phyloP scores from a whole-genome alignment of 2,113 vertebrate species.

The Picathartes gymnocephalus region DNA sequence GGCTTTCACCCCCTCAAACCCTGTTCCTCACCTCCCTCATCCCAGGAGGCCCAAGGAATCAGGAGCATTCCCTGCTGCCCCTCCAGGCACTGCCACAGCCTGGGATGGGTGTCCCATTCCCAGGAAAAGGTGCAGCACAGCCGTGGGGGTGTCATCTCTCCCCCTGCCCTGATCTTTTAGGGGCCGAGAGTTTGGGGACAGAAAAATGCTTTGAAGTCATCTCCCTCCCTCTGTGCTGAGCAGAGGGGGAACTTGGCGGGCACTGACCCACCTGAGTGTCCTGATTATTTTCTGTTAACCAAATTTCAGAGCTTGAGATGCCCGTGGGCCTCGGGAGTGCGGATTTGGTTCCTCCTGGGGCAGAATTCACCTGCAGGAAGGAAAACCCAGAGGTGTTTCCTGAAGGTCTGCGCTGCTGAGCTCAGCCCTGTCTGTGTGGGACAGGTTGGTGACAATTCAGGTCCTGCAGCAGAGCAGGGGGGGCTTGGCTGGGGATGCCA shows the following conservation, averaged over 20 bases:
- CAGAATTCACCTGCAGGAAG: background rate
- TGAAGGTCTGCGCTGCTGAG: background rate
- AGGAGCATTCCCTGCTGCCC: background rate
- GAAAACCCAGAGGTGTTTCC: background rate
- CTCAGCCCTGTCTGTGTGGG: background rate
- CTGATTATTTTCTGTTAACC: background rate
- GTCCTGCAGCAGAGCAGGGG: background rate
- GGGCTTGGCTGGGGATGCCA: background rate
- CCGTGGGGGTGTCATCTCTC: background rate
- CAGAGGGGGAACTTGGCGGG: background rate
- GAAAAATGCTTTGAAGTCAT: too few species aligned
- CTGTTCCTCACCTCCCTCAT: background rate
- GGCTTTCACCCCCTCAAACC: background rate
- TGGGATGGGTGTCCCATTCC: background rate
- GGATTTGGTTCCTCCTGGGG: background rate
- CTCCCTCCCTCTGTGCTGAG: background rate
- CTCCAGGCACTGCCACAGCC: background rate
- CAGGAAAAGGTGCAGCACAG: background rate
- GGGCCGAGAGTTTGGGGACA: background rate
- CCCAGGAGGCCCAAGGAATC: background rate
- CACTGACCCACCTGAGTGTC: background rate
- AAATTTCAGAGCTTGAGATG: background rate
- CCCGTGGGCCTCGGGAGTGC: fast-evolving
- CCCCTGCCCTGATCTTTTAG: background rate
- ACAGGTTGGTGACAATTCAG: background rate